Evolutionary conservation across 2,888 invertebrate genomes (phyloP), one percentile per base, ranked within the genome.

Genomic region (Argyresthia albistria): DNA sequence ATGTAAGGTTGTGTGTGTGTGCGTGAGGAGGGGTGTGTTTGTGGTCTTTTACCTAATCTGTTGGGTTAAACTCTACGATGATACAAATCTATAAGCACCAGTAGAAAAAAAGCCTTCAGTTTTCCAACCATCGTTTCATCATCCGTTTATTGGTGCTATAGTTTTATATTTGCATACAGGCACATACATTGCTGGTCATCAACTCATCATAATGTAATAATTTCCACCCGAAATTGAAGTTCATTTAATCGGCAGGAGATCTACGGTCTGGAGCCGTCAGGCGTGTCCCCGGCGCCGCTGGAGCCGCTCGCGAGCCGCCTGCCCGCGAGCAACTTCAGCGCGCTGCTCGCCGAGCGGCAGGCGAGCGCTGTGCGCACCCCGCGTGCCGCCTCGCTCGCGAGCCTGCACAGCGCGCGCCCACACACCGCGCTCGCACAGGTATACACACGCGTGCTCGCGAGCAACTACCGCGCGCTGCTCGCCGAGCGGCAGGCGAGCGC

Each of bases 201-300:
- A n/a, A n/a, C n/a, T n/a, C n/a, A n/a, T n/a, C n/a, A n/a, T n/a
- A n/a, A n/a, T n/a, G n/a, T n/a, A n/a, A n/a, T n/a, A n/a, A n/a
- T n/a, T n/a, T n/a, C n/a, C n/a, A n/a, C n/a, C n/a, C n/a, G n/a
- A n/a, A n/a, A n/a, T n/a, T n/a, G n/a, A n/a, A n/a, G n/a, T n/a
- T n/a, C n/a, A n/a, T n/a, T n/a, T 25, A 25, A 25, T 25, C 12
- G 9, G 0, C 58, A 87, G 87, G 87, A 87, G 54, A 73, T 87
- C 51, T 87, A 80, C 65, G 71, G 78, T 50, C 64, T 87, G 45
- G 83, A 84, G 51, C 77, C 76, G 0, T 77, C 80, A 46, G 60
- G 66, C 0, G 60, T 64, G 0, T 62, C 69, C 1, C 65, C 68
- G 7, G 63, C 60, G 15, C 62, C 61, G 0, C 58, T 84, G 0